phyloP scores from a whole-genome alignment of 2,888 invertebrate species.

The Phengaris arion region DNA sequence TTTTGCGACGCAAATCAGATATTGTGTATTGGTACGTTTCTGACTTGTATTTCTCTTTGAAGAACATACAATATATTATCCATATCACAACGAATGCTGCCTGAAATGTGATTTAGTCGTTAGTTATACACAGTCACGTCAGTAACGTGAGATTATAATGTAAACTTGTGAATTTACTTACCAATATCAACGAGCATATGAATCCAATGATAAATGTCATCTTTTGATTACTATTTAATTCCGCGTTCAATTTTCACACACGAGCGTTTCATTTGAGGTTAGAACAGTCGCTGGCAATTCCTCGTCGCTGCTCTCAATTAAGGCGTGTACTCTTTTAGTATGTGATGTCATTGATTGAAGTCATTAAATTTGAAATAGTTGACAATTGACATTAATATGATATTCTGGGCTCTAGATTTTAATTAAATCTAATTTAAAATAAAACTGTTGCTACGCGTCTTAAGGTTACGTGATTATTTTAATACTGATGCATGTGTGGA shows the following conservation, averaged over 20 bases:
- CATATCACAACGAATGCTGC: slow-evolving; percentile 59
- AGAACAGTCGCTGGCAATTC: slow-evolving; percentile 54
- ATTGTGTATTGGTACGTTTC: slow-evolving; percentile 60
- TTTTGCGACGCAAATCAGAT: slow-evolving; percentile 55
- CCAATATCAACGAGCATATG: slow-evolving; percentile 63
- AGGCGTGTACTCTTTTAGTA: slow-evolving; percentile 56
- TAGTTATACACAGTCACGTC: background rate
- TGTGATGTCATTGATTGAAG: slow-evolving; percentile 69
- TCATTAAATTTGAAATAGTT: slow-evolving; percentile 52
- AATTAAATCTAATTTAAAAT: background rate
- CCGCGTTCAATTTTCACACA: slow-evolving; percentile 44
- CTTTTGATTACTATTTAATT: slow-evolving; percentile 44
- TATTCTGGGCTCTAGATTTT: background rate
- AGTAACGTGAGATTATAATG: background rate
- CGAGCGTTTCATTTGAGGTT: slow-evolving; percentile 61
- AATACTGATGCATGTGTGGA: background rate
- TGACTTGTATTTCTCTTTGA: slow-evolving; percentile 63
- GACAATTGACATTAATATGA: slow-evolving; percentile 37
- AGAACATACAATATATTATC: slow-evolving; percentile 72
- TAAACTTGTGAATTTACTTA: slow-evolving; percentile 45
- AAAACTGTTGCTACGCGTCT: background rate
- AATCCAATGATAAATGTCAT: slow-evolving; percentile 66
- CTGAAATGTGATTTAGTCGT: slow-evolving; percentile 46
- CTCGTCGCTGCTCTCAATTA: slow-evolving; percentile 63
- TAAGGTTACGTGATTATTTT: background rate